phyloP scores from a whole-genome alignment of 2,888 invertebrate species.

The Automeris io region DNA sequence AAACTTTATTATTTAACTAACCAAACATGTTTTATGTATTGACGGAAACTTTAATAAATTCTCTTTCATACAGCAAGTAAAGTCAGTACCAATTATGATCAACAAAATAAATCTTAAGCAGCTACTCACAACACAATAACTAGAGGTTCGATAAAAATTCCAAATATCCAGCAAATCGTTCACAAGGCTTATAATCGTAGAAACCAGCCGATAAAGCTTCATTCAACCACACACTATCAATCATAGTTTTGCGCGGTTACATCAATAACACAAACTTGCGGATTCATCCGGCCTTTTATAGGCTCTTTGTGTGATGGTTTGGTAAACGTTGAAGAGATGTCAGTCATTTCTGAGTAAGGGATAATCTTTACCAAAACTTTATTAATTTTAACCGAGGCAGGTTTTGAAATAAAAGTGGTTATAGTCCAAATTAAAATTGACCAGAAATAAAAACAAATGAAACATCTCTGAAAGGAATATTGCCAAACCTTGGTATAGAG shows the following conservation, averaged over 20 bases:
- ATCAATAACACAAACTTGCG: conserved; percentile 65
- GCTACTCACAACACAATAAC: no score
- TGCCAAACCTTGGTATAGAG: no score
- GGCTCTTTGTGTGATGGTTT: conserved; percentile 39
- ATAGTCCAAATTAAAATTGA: no score
- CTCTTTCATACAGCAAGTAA: no score
- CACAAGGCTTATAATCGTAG: conserved; percentile 34
- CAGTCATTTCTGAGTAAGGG: conserved; percentile 15
- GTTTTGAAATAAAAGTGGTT: no score
- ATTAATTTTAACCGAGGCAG: not conserved
- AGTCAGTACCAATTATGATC: no score
- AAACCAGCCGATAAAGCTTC: conserved; percentile 51
- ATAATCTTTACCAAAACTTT: not conserved
- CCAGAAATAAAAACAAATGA: no score
- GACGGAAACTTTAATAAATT: no score
- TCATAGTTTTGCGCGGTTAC: conserved; percentile 66
- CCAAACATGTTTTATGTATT: no score
- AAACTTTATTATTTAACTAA: no score
- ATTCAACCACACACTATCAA: conserved; percentile 65
- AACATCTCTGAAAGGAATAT: no score
- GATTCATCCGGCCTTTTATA: conserved; percentile 56
- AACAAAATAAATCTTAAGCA: no score
- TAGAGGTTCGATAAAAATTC: conserved; percentile 25
- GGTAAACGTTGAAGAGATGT: conserved; percentile 13
- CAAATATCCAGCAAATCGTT: conserved; percentile 59